Percentiles rank a stretch among this genome's conserved stretches.
These are phyloP conservation scores for Diarsia brunnea DNA, from an alignment of 2,888 invertebrate species.

Conservation along the genomic window DNA sequence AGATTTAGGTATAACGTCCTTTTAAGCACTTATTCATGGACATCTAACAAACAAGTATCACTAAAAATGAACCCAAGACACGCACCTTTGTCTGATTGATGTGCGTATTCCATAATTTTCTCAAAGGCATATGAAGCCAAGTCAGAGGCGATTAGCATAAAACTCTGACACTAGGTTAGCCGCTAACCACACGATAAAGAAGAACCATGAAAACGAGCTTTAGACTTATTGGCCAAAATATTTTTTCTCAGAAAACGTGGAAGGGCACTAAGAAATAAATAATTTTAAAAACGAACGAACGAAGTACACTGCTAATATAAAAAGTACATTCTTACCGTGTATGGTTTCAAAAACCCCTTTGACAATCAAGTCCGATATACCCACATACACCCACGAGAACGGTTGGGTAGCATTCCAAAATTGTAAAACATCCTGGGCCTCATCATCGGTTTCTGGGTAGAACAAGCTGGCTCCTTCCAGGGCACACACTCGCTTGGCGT, in stretches of 20 bases:
- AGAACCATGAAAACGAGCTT: not conserved
- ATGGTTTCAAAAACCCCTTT: slow-evolving; percentile 44
- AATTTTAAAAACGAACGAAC: not conserved
- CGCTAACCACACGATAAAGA: no score
- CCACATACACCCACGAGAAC: slow-evolving; percentile 15
- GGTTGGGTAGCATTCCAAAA: slow-evolving; percentile 37
- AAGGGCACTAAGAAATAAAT: not conserved
- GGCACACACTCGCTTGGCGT: slow-evolving; percentile 77
- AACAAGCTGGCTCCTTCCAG: slow-evolving; percentile 80
- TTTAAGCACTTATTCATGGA: no score
- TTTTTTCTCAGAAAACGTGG: not conserved
- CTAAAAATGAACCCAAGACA: no score
- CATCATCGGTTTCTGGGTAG: slow-evolving; percentile 74
- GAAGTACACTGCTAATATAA: not conserved
- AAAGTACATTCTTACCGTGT: slow-evolving; percentile 19
- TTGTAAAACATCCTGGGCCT: slow-evolving; percentile 70
- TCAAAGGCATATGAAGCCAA: no score
- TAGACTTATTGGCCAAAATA: not conserved
- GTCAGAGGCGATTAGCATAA: no score
- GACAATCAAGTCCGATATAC: slow-evolving; percentile 38
- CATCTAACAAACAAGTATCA: no score
- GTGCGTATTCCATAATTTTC: no score
- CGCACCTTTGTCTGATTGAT: no score
- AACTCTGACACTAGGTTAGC: no score
- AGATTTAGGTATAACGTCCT: not conserved